A percentile compares a stretch with the other conserved stretches of the same genome.
Evolutionary conservation across 2,797 vertebrate species (phyloP).

Genomic region (Hoplostethus atlanticus): DNA sequence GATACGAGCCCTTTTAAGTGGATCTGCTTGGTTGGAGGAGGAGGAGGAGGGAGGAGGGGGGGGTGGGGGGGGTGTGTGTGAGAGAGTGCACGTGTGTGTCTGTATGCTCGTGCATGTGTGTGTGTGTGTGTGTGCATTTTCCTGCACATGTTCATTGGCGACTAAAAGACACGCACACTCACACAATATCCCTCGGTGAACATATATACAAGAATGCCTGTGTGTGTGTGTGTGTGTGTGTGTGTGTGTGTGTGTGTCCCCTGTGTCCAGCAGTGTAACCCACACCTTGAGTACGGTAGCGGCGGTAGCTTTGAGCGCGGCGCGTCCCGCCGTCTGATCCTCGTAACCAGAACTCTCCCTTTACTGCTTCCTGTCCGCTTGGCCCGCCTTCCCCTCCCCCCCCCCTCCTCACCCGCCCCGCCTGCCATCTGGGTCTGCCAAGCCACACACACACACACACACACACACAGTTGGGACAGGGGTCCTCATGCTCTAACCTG

Average conservation of each 20-base stretch:
- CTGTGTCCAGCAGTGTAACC: slow-evolving; percentile 72
- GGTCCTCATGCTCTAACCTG: slow-evolving; percentile 48
- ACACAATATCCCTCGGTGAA: slow-evolving; percentile 45
- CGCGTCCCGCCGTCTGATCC: slow-evolving; percentile 70
- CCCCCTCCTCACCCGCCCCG: slow-evolving; percentile 21
- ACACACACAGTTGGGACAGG: slow-evolving; percentile 24
- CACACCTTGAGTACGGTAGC: slow-evolving; percentile 74
- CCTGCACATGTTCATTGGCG: slow-evolving; percentile 54
- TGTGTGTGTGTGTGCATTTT: slow-evolving; percentile 41
- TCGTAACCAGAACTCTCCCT: slow-evolving; percentile 79
- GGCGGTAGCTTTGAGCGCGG: slow-evolving; percentile 67
- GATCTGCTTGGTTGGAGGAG: slow-evolving; percentile 65
- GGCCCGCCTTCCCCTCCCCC: slow-evolving; percentile 61
- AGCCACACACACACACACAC: slow-evolving; percentile 36
- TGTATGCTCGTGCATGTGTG: slow-evolving; percentile 34
- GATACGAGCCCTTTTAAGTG: slow-evolving; percentile 78
- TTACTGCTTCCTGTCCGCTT: slow-evolving; percentile 75
- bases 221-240: slow-evolving; percentile 39
- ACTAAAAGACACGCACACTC: slow-evolving; percentile 17
- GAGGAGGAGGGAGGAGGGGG: slow-evolving; percentile 4
- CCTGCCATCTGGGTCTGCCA: slow-evolving; percentile 79
- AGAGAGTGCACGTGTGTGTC: background rate
- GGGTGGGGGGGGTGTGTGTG: slow-evolving; percentile 14
- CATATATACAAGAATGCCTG: slow-evolving; percentile 32
- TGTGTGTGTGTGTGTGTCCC: slow-evolving; percentile 26